These are phyloP conservation scores for Arenaria interpres DNA, from an alignment of 2,113 vertebrate genomes.

Conservation along the genomic window DNA sequence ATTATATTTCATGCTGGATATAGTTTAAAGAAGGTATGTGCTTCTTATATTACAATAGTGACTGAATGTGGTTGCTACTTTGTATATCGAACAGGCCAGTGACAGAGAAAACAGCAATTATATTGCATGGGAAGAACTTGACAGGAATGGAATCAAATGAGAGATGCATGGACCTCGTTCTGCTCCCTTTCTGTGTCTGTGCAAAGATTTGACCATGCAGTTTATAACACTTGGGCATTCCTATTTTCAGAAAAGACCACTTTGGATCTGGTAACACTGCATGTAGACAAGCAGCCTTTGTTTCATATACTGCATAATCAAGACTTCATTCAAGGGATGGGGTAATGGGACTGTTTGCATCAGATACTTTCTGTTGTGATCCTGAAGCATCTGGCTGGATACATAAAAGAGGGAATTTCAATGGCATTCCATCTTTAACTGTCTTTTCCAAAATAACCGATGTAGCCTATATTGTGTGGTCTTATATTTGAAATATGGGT, in stretches of 20 bases:
- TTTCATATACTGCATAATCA: background rate
- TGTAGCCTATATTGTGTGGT: background rate
- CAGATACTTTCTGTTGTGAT: background rate
- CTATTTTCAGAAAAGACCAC: background rate
- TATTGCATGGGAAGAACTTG: background rate
- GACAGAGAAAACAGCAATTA: background rate
- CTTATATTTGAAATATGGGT: background rate
- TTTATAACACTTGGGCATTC: background rate
- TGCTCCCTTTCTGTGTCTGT: background rate
- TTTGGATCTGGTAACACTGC: background rate
- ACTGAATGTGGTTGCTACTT: background rate
- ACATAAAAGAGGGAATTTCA: background rate
- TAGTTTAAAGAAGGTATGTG: slow-evolving; percentile 86
- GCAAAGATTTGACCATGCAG: background rate
- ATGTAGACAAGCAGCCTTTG: background rate
- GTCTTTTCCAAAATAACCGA: background rate
- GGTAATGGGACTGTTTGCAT: background rate
- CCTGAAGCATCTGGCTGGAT: background rate
- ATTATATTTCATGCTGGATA: slow-evolving; percentile 89
- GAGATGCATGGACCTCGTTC: background rate
- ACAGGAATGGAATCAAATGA: background rate
- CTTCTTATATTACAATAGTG: background rate
- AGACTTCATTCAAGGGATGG: background rate
- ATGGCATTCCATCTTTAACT: background rate
- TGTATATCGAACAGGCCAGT: background rate